Base-by-base conservation (phyloP, 2,797 vertebrate species). In the Rhinophrynus dorsalis region DNA sequence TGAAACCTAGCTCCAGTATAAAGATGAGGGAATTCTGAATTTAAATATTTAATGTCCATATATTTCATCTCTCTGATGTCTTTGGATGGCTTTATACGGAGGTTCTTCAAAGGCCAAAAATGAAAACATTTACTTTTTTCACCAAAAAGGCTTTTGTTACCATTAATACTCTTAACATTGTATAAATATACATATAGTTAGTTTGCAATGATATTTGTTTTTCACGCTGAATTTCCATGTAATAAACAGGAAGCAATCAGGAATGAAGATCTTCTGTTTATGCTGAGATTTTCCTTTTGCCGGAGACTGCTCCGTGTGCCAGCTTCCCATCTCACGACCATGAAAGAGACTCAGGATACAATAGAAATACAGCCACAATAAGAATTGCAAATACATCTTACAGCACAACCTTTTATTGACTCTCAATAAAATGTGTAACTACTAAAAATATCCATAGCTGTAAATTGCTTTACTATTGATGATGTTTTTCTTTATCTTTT, bases 361-460 rank as follows among this genome's bases (percentile, higher is more conserved):
- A 85, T 81, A 80, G 84, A 70, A 83, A 72, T 75, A 80, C 65
- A 81, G 79, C 65, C 81, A 80, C 78, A 81, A 86, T 84, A 86
- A 84, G 83, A 89, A 88, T 87, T 88, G 86, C 82, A 89, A 87
- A 88, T 86, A 68, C 47, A 74, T 81, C 68, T 74, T 47, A 58
- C 75, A 77, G 1, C 61, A 74, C 75, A 77, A 81, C 78, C 76
- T 50, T 79, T 82, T 82, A 82, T 79, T 81, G 75, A 79, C 80
- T 81, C 76, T 82, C 75, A 82, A 79, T 86, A 83, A 82, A 85
- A 82, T 79, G 72, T 86, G 73, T 72, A 65, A 78, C 76, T 81
- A 74, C 78, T 87, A 82, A 86, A 89, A 86, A 82, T 85, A 82
- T 64, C 76, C 60, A 67, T 30, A 56, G 56, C 33, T 83, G 74